Evolutionary conservation across 2,888 invertebrate genomes (phyloP).

Genomic region (Lycaena phlaeas): DNA sequence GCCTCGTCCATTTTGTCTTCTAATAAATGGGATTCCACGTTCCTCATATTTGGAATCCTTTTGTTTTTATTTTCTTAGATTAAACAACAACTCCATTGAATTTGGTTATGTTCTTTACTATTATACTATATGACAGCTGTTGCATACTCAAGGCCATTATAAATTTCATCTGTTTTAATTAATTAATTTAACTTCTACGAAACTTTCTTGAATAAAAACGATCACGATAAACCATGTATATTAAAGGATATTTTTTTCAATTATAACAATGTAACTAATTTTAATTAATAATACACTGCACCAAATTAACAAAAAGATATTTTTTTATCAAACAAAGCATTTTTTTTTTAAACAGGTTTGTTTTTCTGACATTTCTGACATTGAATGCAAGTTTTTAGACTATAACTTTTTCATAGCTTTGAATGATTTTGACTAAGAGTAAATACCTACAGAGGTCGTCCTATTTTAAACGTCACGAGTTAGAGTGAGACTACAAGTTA

Average conservation of each 20-base stretch:
- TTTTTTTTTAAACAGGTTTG: background rate
- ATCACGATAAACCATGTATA: too few relatives aligned
- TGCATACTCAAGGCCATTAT: constrained; percentile 25
- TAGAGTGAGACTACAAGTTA: too few relatives aligned
- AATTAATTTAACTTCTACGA: too few relatives aligned
- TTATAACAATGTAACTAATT: too few relatives aligned
- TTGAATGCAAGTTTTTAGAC: background rate
- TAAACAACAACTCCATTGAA: constrained; percentile 26
- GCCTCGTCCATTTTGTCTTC: constrained; percentile 59
- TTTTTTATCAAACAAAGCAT: background rate
- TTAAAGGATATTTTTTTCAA: too few relatives aligned
- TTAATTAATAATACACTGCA: too few relatives aligned
- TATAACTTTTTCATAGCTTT: background rate
- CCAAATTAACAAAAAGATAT: background rate
- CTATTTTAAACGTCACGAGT: too few relatives aligned
- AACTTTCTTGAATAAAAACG: too few relatives aligned
- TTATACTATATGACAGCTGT: constrained; percentile 29
- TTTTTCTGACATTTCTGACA: too few relatives aligned
- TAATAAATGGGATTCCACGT: constrained; percentile 40
- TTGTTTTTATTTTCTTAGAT: constrained; percentile 17
- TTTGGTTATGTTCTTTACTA: constrained; percentile 24
- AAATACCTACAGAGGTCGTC: too few relatives aligned
- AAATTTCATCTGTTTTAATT: constrained; percentile 20
- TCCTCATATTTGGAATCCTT: constrained; percentile 36
- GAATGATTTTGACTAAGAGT: too few relatives aligned